Percentiles rank a stretch among this genome's conserved stretches.
Conservation (phyloP, 2,888 invertebrate genomes). For the Drosophila eohydei region DNA sequence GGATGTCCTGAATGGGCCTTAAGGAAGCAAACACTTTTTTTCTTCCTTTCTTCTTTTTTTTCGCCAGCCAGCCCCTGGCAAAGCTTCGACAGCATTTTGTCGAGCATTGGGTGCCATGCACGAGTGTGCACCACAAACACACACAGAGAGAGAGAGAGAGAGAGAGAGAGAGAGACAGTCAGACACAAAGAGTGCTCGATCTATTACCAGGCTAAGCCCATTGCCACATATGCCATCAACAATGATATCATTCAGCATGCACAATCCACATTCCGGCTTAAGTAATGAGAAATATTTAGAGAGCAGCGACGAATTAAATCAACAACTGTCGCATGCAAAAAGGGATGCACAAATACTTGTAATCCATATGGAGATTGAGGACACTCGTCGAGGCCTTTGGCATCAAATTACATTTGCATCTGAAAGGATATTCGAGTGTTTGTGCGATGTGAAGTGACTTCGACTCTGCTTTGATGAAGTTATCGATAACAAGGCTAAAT, state of each 20-base stretch:
- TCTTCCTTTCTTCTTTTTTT: constrained; percentile 20
- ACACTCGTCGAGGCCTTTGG: neutral
- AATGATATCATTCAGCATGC: constrained; percentile 33
- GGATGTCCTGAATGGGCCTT: constrained; percentile 74
- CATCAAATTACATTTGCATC: neutral
- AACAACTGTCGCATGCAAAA: constrained; percentile 7
- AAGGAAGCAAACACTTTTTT: constrained; percentile 76
- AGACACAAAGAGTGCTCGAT: constrained; percentile 10
- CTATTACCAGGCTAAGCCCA: constrained; percentile 29
- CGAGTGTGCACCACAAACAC: constrained; percentile 48
- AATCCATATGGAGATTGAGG: constrained; percentile 9
- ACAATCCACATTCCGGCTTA: constrained; percentile 24
- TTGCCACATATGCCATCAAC: constrained; percentile 42
- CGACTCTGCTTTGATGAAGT: neutral
- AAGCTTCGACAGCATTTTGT: constrained; percentile 50
- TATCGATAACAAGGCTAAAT: neutral
- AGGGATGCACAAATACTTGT: neutral
- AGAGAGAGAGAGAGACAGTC: neutral
- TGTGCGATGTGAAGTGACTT: neutral
- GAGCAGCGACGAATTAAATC: neutral
- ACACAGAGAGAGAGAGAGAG: constrained; percentile 20
- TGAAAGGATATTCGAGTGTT: neutral
- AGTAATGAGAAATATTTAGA: constrained; percentile 30
- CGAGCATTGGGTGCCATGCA: constrained; percentile 44
- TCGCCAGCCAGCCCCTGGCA: constrained; percentile 37